These are phyloP conservation scores for Chrysemys picta DNA, from an alignment of 2,113 vertebrate species.

Conservation along the genomic window DNA sequence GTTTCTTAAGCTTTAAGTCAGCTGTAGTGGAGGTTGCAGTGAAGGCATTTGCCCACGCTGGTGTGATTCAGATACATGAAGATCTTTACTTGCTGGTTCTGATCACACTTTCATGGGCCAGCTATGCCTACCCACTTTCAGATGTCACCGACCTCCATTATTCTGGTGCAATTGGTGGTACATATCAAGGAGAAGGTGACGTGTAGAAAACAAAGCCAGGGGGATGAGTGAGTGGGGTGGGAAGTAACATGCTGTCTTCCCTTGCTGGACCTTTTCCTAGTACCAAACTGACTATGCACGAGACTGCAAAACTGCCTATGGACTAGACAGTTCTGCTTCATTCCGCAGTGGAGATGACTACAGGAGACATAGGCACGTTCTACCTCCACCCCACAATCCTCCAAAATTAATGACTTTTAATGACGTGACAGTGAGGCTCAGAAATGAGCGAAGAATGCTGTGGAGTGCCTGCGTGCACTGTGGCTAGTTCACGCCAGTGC, in stretches of 20 bases:
- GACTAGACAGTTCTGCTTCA: background rate
- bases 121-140: background rate
- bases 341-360: background rate
- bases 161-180: rapidly evolving
- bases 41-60: rapidly evolving
- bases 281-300: background rate
- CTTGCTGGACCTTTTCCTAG: background rate
- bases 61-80: background rate
- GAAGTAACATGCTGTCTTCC: background rate
- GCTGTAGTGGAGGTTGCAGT: rapidly evolving
- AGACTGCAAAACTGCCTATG: too few relatives aligned
- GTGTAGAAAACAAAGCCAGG: background rate
- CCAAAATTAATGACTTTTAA: background rate
- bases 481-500: background rate
- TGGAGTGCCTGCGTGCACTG: rapidly evolving
- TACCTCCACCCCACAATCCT: background rate
- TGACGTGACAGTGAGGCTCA: background rate
- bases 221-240: background rate
- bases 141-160: background rate
- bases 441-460: background rate
- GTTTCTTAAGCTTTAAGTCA: background rate
- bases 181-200: background rate
- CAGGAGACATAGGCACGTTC: background rate
- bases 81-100: background rate
- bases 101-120: background rate